phyloP scores from a whole-genome alignment of 2,888 invertebrate species.

The Calameuta filiformis region DNA sequence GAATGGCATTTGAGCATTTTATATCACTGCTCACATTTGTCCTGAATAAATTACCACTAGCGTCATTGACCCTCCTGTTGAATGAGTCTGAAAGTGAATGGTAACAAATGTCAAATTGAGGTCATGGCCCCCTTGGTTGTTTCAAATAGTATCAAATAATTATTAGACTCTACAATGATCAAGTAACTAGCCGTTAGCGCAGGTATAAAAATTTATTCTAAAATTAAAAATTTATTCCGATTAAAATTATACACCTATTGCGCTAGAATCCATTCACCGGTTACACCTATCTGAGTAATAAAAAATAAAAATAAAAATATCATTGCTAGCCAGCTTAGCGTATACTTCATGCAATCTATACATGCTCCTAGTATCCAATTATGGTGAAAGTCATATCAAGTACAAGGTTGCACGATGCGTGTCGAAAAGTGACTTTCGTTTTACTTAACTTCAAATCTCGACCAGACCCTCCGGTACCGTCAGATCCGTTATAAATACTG shows the following conservation, averaged over 20 bases:
- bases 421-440: neutral
- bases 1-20: neutral
- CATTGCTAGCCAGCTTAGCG: neutral
- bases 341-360: neutral
- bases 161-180: conserved; percentile 2
- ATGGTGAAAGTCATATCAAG: neutral
- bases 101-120: neutral
- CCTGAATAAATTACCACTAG: neutral
- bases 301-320: neutral
- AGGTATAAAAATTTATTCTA: neutral
- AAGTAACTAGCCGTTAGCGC: too few species aligned
- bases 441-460: neutral
- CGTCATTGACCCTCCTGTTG: neutral
- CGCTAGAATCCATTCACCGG: neutral
- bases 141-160: neutral
- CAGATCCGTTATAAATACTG: neutral
- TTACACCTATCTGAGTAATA: neutral
- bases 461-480: too few species aligned
- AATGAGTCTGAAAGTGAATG: conserved; percentile 1
- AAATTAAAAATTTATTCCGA: neutral
- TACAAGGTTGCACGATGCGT: neutral
- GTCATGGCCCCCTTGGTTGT: neutral
- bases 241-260: conserved; percentile 3
- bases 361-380: neutral
- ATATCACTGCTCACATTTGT: neutral